Percentiles rank a stretch among this genome's conserved stretches.
These are phyloP conservation scores for Escarpia spicata DNA, from an alignment of 2,888 invertebrate genomes.

Conservation along the genomic window DNA sequence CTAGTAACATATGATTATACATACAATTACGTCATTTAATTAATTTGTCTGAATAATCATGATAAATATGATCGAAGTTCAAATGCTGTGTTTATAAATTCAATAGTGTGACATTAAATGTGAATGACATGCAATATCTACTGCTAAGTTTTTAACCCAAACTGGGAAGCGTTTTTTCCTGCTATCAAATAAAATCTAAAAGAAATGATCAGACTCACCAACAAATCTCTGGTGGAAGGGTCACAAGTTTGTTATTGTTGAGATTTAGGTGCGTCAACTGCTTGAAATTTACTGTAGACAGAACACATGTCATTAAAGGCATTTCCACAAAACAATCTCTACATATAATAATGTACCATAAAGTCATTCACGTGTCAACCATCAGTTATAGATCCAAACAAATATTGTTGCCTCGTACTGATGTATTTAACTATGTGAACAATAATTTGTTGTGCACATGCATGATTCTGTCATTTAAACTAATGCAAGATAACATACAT, in stretches of 20 bases:
- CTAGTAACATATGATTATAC: too few relatives aligned
- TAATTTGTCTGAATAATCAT: too few relatives aligned
- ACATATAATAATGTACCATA: neutral
- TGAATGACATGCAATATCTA: neutral
- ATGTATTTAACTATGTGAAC: too few relatives aligned
- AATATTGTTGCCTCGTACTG: too few relatives aligned
- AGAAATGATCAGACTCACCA: constrained; percentile 45
- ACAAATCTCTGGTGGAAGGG: constrained; percentile 61
- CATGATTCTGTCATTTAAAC: too few relatives aligned
- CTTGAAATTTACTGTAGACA: constrained; percentile 41
- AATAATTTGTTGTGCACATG: too few relatives aligned
- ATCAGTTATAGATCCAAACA: too few relatives aligned
- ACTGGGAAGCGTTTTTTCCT: neutral
- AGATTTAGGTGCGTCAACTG: constrained; percentile 59
- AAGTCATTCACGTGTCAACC: too few relatives aligned
- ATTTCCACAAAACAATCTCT: neutral
- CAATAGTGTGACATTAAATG: neutral
- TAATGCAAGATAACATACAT: too few relatives aligned
- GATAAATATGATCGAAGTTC: too few relatives aligned
- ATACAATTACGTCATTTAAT: too few relatives aligned
- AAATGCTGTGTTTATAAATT: too few relatives aligned
- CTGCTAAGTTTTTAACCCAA: neutral
- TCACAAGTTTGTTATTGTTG: constrained; percentile 56
- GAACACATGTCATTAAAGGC: neutral
- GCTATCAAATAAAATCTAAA: neutral